Evolutionary conservation across 2,797 vertebrate genomes (phyloP).

Genomic region (Macropus fuliginosus): DNA sequence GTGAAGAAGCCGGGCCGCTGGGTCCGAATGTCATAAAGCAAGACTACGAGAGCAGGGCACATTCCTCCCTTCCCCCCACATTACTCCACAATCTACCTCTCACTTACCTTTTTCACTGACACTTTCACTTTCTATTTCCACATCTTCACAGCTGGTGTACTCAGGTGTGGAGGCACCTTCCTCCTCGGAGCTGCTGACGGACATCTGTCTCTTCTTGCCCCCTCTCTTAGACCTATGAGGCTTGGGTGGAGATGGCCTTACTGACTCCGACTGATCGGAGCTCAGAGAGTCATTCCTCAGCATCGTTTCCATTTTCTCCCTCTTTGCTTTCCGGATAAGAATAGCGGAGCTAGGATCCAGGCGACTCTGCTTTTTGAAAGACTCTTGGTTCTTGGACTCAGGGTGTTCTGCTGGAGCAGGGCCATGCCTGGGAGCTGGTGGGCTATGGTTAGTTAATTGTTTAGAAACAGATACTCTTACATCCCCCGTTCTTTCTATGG

Average conservation of each 20-base stretch:
- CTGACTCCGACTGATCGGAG: slow-evolving; percentile 97
- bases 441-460: slow-evolving; percentile 86
- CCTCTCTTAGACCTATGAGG: slow-evolving; percentile 94
- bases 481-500: slow-evolving; percentile 92
- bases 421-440: slow-evolving; percentile 86
- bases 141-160: slow-evolving; percentile 99
- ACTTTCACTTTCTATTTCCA: slow-evolving; percentile 97
- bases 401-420: slow-evolving; percentile 86
- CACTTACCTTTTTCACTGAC: slow-evolving; percentile 98
- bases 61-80: background rate
- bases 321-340: slow-evolving; percentile 90
- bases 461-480: slow-evolving; percentile 85
- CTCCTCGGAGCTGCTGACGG: slow-evolving; percentile 99
- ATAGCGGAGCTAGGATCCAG: slow-evolving; percentile 90
- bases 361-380: slow-evolving; percentile 90
- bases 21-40: background rate
- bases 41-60: background rate
- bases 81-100: background rate
- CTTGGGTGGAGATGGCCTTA: slow-evolving; percentile 95
- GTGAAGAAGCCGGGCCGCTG: background rate
- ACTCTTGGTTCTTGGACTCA: slow-evolving; percentile 92
- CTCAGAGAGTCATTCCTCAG: slow-evolving; percentile 97
- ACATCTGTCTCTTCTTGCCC: slow-evolving; percentile 97
- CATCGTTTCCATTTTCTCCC: slow-evolving; percentile 95
- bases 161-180: slow-evolving; percentile 98